phyloP scores from a whole-genome alignment of 2,888 invertebrate genomes.

The Brachyptera putata region DNA sequence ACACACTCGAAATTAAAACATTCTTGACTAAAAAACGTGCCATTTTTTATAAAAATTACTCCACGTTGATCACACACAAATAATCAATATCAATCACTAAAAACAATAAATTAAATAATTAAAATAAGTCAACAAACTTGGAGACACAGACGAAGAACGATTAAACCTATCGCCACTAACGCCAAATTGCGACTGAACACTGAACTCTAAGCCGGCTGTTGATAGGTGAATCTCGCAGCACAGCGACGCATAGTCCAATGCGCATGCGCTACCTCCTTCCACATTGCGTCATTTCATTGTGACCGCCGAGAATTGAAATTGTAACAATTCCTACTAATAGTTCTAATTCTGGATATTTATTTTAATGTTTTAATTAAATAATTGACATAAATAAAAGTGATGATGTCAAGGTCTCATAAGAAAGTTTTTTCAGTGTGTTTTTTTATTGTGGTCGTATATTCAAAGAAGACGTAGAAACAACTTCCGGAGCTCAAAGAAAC shows the following conservation, averaged over 20 bases:
- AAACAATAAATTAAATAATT: too few species aligned
- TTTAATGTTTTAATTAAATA: neutral
- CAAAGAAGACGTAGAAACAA: too few species aligned
- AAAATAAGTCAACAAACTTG: too few species aligned
- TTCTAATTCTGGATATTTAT: neutral
- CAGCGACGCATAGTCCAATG: too few species aligned
- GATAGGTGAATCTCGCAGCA: too few species aligned
- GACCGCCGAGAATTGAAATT: neutral
- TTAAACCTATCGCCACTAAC: neutral
- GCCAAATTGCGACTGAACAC: neutral
- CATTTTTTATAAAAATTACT: neutral
- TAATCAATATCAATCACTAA: conserved; percentile 1
- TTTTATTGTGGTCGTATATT: neutral
- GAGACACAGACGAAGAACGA: neutral
- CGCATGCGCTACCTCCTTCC: neutral
- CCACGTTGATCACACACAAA: neutral
- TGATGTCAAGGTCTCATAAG: neutral
- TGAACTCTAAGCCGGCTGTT: neutral
- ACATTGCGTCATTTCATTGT: neutral
- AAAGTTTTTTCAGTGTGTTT: neutral
- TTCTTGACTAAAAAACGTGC: neutral
- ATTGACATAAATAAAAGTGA: neutral
- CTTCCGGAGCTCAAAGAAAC: neutral
- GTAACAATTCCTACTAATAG: neutral
- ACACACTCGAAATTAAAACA: neutral